Evolutionary conservation across 2,888 invertebrate species (phyloP), one percentile per base, ranked within the genome.

Genomic region (Saturnia pavonia): DNA sequence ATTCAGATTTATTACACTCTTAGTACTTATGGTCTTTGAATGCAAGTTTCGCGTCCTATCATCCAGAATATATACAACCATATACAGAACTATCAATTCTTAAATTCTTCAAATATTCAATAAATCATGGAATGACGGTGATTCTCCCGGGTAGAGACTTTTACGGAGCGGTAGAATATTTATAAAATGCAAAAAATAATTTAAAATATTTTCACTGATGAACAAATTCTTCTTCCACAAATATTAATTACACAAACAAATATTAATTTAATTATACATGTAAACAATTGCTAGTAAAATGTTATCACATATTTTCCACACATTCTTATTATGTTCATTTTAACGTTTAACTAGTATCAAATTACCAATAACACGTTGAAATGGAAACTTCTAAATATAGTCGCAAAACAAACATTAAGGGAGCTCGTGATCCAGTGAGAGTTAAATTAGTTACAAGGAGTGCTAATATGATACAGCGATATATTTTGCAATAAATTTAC

Each of bases 371-470:
- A 67, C 19, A 40, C 43, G 22, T 67, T 67, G n/a, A 43, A 69
- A 68, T 65, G 69, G 12, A 71, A n/a, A 27, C 6, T 19, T 68
- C 68, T 71, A 71, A 68, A 71, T 63, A 71, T 71, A 71, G 63
- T 51, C 40, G 1, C 42, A 48, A 57, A 67, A 40, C 60, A 68
- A 71, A 71, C 70, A 71, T 68, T n/a, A 70, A 19, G 25, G 40
- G 40, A 34, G 12, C 34, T 65, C 65, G 40, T 65, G 78, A 79
- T 77, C 78, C 74, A 71, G 72, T 72, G 60, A 48, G 71, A 74
- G 73, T 71, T 71, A 71, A 74, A 72, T 73, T 74, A 73, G 73
- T 74, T 73, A 74, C 71, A 67, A 19, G 71, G 0, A 48, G 40
- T 27, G 67, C 69, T 78, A 76, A 75, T 69, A 75, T 76, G 73